phyloP scores from a whole-genome alignment of 2,888 invertebrate species.

The Drosophila birchii region DNA sequence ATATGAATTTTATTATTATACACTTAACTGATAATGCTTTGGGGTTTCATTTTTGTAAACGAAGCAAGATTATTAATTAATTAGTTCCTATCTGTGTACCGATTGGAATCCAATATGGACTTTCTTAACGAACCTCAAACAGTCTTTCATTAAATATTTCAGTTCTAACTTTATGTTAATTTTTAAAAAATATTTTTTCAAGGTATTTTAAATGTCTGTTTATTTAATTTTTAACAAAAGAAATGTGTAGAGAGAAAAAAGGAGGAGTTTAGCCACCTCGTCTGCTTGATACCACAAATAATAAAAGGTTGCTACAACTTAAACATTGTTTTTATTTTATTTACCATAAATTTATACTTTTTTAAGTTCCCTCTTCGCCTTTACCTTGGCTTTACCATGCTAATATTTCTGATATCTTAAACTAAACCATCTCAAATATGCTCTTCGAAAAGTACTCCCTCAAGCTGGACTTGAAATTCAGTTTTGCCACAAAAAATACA shows the following conservation, averaged over 20 bases:
- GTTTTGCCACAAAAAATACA: not conserved
- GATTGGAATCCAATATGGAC: not conserved
- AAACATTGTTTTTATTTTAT: no score
- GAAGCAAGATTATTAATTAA: constrained; percentile 7
- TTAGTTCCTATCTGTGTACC: constrained; percentile 4
- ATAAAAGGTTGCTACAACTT: no score
- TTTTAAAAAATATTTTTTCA: no score
- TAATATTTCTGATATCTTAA: not conserved
- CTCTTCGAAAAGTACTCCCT: not conserved
- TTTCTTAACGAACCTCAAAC: not conserved
- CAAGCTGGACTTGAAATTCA: rapidly evolving
- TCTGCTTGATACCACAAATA: no score
- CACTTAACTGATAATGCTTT: constrained; percentile 21
- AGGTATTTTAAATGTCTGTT: not conserved
- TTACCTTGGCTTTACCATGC: no score
- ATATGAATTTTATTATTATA: constrained; percentile 1
- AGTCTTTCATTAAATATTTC: not conserved
- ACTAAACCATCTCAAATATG: not conserved
- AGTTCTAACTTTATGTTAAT: not conserved
- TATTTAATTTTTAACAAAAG: not conserved
- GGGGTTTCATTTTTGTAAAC: not conserved
- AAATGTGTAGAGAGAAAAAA: no score
- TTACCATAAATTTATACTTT: no score
- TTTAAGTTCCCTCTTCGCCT: no score
- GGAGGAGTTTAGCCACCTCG: no score